Base-by-base conservation (phyloP, 2,888 invertebrate species). In the Ochropleura plecta region DNA sequence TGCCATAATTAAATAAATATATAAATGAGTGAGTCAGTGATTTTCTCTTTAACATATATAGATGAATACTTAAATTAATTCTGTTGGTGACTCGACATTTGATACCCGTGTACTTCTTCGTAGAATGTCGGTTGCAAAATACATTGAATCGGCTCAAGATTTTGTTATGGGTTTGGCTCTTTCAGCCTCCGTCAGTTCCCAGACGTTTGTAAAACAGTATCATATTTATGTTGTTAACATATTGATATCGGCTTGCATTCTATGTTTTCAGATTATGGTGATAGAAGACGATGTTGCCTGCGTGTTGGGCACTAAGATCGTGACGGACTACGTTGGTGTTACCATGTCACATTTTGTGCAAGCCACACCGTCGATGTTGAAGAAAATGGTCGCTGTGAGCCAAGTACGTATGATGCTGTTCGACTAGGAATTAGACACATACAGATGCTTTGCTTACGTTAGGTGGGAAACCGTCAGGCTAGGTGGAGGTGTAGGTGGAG, bases 221-320 rank as follows among this genome's bases (percentile, higher is more conserved):
- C 57, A 57, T 14, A 57, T 30, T 57, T 30, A 30, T 57, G 30
- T 57, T 16, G 14, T 30, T 30, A 57, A 8, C 14, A 57, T 4
- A 30, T 30, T 12, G 16, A 14, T 57, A 40, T 40, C 5, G 16
- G 16, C 30, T 59, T 59, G 30, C 7, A n/a, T 44, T 3, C 4
- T 5, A 59, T 69, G 40, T 59, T 92, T 92, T 63, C 88, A 97
- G 93, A 96, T 97, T 71, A 85, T 97, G 69, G 89, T 97, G 1
- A 86, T 97, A n/a, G 97, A 97, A 88, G 97, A 97, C 83, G 98
- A 98, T 85, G 94, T 96, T 49, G 96, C 97, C 1, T 92, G 97
- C 30, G 94, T 97, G 4, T 86, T 96, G 76, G 97, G 97, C 3
- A 95, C 93, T 0, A 95, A 94, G 85, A 93, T 95, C 30, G 86